These are phyloP conservation scores for Equus quagga DNA, from an alignment of 2,113 vertebrate species.

Conservation along the genomic window DNA sequence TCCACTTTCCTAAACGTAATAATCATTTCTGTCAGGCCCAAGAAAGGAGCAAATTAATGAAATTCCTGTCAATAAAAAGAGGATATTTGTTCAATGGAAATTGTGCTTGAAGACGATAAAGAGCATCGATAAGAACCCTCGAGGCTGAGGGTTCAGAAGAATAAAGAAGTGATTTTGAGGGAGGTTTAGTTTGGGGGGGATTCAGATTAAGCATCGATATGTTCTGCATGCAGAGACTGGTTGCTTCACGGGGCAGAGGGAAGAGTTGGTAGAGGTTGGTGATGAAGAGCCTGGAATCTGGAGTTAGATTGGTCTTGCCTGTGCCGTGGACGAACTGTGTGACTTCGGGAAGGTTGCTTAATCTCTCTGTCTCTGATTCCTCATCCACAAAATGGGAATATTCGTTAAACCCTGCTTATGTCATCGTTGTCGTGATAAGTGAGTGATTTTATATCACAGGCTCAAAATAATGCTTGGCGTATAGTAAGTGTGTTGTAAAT, in stretches of 20 bases:
- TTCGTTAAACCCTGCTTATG: not conserved
- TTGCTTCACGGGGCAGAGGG: not conserved
- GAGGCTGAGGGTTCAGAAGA: slow-evolving; percentile 6
- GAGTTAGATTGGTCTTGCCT: not conserved
- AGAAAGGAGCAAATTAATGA: slow-evolving; percentile 68
- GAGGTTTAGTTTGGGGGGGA: not conserved
- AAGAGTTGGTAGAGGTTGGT: not conserved
- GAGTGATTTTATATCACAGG: not conserved
- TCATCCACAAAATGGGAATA: not conserved
- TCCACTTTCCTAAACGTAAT: slow-evolving; percentile 53
- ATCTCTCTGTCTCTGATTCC: not conserved
- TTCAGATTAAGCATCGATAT: not conserved
- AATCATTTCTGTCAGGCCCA: slow-evolving; percentile 52
- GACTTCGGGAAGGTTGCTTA: not conserved
- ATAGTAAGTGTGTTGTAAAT: not conserved
- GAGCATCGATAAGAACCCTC: not conserved
- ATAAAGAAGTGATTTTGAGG: not conserved
- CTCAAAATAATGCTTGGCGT: not conserved
- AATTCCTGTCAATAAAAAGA: slow-evolving; percentile 65
- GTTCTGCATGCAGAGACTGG: not conserved
- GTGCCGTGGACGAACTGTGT: not conserved
- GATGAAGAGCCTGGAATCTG: not conserved
- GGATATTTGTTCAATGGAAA: slow-evolving; percentile 61
- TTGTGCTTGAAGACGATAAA: slow-evolving; percentile 5
- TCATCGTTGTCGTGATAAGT: not conserved